Conservation (phyloP, 2,113 vertebrate species). For the Peromyscus maniculatus region DNA sequence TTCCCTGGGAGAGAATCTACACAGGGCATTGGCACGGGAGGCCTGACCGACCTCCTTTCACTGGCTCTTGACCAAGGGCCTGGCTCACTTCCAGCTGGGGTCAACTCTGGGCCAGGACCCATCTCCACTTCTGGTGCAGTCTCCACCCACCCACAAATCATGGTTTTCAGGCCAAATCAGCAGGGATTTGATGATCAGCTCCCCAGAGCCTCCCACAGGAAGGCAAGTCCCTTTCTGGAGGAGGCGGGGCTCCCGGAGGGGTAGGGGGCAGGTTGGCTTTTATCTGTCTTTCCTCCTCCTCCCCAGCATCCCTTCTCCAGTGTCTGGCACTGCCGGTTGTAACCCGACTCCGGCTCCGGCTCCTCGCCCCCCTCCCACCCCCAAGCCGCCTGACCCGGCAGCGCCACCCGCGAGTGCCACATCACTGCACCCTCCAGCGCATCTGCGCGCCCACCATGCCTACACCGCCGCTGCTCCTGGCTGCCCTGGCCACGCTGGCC, state of each 20-base stretch:
- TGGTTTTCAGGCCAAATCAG: too few species aligned
- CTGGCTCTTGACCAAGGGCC: neutral
- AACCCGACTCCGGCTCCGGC: conserved; percentile 77
- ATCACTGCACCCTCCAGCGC: conserved; percentile 84
- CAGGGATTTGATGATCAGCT: neutral
- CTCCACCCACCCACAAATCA: neutral
- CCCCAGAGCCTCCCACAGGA: neutral
- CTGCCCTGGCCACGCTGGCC: conserved; percentile 75
- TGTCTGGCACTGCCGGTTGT: conserved; percentile 73
- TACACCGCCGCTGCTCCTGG: conserved; percentile 65
- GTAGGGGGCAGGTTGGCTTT: neutral
- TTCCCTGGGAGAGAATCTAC: neutral
- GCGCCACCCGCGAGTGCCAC: conserved; percentile 88
- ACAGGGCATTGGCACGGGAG: too few species aligned
- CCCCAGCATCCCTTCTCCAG: neutral
- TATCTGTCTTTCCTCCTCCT: neutral
- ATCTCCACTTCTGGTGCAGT: neutral
- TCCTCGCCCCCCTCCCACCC: neutral
- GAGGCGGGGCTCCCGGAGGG: conserved; percentile 10
- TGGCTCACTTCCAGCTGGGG: neutral
- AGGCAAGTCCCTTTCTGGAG: rapidly evolving
- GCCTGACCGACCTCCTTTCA: neutral
- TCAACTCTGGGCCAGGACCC: neutral
- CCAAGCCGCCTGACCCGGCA: neutral
- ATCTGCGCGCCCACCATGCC: conserved; percentile 84